phyloP scores from a whole-genome alignment of 2,113 vertebrate genomes.

The Cololabis saira region DNA sequence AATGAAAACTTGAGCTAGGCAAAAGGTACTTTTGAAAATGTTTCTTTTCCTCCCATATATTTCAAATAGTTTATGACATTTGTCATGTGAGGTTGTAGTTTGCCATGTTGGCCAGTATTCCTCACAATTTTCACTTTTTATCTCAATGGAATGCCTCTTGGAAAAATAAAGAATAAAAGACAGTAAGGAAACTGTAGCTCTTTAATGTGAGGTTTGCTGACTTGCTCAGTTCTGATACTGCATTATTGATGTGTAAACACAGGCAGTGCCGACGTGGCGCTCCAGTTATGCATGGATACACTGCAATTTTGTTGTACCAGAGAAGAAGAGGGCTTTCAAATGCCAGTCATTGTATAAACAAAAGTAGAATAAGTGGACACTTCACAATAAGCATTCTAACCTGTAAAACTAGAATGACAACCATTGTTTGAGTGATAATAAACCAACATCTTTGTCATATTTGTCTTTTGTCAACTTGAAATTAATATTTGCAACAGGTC shows the following conservation, averaged over 20 bases:
- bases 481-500: background rate
- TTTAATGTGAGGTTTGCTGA: conserved; percentile 41
- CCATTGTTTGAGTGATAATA: too few species aligned
- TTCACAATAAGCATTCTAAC: too few species aligned
- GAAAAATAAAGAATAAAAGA: background rate
- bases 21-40: too few species aligned
- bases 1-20: too few species aligned
- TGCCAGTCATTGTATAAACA: background rate
- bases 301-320: background rate
- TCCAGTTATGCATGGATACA: conserved; percentile 22
- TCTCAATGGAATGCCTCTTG: too few species aligned
- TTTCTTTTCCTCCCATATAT: too few species aligned
- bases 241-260: conserved; percentile 68
- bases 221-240: conserved; percentile 37
- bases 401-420: too few species aligned
- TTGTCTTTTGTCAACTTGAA: background rate
- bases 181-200: conserved; percentile 35
- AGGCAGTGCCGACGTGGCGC: conserved; percentile 11
- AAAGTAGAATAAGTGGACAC: background rate
- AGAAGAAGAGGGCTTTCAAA: conserved; percentile 1
- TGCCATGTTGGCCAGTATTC: too few species aligned
- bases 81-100: too few species aligned
- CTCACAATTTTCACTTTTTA: too few species aligned
- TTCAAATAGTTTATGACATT: too few species aligned
- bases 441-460: too few species aligned